phyloP scores from a whole-genome alignment of 2,797 vertebrate species.

The Sebastes oblongus region DNA sequence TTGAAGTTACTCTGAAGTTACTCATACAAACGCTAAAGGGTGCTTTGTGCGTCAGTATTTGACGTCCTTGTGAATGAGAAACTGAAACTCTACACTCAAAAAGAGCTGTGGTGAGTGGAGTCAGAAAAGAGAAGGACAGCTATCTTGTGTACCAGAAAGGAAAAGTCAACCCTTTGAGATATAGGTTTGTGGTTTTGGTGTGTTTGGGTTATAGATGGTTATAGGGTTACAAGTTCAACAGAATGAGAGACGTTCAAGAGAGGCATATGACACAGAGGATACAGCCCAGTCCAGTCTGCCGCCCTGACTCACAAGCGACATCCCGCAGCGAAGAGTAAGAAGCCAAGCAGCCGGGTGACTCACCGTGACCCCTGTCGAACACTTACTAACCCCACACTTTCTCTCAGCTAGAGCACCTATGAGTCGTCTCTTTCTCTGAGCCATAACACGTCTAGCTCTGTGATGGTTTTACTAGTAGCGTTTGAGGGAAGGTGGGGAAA shows the following conservation, averaged over 20 bases:
- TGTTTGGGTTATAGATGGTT: slow-evolving; percentile 37
- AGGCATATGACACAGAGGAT: slow-evolving; percentile 67
- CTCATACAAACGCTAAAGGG: accelerated
- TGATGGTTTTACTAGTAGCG: slow-evolving; percentile 57
- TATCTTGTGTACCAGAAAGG: slow-evolving; percentile 12
- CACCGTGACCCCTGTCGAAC: slow-evolving; percentile 61
- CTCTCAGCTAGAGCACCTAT: slow-evolving; percentile 60
- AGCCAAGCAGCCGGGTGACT: slow-evolving; percentile 71
- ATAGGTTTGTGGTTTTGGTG: slow-evolving; percentile 45
- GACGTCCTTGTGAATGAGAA: background rate
- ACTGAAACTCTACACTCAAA: background rate
- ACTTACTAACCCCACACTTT: slow-evolving; percentile 72
- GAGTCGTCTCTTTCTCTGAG: slow-evolving; percentile 61
- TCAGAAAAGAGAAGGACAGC: background rate
- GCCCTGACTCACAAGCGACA: slow-evolving; percentile 73
- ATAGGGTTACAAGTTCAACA: slow-evolving; percentile 61
- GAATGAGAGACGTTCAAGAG: slow-evolving; percentile 3
- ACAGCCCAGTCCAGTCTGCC: slow-evolving; percentile 66
- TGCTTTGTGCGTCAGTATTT: background rate
- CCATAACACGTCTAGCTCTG: slow-evolving; percentile 46
- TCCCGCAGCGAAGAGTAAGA: slow-evolving; percentile 60
- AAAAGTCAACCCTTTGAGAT: slow-evolving; percentile 20
- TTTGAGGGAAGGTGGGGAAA: background rate
- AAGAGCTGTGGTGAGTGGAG: background rate
- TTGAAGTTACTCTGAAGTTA: background rate